Evolutionary conservation across 2,888 invertebrate genomes (phyloP), one percentile per base, ranked within the genome.

Genomic region (Ochropacha duplaris): DNA sequence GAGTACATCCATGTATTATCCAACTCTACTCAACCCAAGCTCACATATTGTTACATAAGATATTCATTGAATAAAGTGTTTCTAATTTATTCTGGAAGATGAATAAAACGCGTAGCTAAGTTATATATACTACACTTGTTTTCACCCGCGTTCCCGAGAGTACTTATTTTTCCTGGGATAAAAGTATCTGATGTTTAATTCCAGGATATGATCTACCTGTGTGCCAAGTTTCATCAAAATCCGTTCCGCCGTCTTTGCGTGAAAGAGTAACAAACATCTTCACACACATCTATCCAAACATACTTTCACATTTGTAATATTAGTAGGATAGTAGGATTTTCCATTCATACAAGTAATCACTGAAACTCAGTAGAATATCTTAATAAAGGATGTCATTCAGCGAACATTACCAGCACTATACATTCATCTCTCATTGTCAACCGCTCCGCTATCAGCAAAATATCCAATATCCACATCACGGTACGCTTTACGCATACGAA

Each of bases 371-470:
- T 44, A 44, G n/a, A 19, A 19, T 44, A 26, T 26, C 57, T 58
- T 51, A 50, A 65, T 58, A 61, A 64, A 58, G 64, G 55, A 61
- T 71, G 72, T 64, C 60, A 59, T 57, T 51, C 54, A 64, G 65
- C 67, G 60, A 57, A 65, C 65, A 74, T 77, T 76, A 65, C 73
- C 69, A 72, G 68, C 68, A 71, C 67, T 71, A 78, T 80, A 78
- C 79, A 81, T 81, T 77, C 71, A 81, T 81, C 78, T 83, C 81
- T 77, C 78, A 81, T 83, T 84, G 83, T 81, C 79, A 76, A 69
- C 68, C 71, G 58, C 59, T 64, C 59, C 72, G 73, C 71, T 79
- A 80, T 79, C 79, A 73, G 72, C 75, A 61, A 78, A 81, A 81
- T 81, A 83, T 81, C 79, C 79, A 81, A 81, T 83, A 78, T 79